These are phyloP conservation scores for Adelosebastes latens DNA, from an alignment of 2,797 vertebrate genomes.

Conservation along the genomic window DNA sequence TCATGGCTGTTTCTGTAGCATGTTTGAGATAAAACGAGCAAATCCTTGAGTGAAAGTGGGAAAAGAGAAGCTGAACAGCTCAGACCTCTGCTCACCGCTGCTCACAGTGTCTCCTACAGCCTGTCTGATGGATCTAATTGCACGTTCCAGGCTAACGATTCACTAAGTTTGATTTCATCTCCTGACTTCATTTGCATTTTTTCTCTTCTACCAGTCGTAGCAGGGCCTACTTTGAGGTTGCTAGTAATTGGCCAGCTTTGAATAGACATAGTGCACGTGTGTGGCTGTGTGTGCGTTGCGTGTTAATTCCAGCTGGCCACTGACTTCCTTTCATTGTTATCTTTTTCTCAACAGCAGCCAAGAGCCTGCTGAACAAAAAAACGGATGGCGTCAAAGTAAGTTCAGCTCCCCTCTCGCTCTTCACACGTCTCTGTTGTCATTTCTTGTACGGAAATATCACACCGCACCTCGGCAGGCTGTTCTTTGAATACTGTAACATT, in stretches of 20 bases:
- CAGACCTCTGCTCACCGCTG: neutral
- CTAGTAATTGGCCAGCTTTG: slow-evolving; percentile 28
- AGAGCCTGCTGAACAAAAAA: slow-evolving; percentile 93
- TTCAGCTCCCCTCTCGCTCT: slow-evolving; percentile 17
- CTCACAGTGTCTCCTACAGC: neutral
- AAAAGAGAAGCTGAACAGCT: neutral
- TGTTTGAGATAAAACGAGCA: neutral
- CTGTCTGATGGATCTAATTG: slow-evolving; percentile 13
- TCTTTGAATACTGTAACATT: neutral
- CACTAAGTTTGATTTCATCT: slow-evolving; percentile 35
- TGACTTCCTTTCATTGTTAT: slow-evolving; percentile 43
- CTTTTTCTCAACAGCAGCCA: slow-evolving; percentile 87
- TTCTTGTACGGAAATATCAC: neutral
- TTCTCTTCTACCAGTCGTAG: slow-evolving; percentile 31
- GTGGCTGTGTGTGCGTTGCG: neutral
- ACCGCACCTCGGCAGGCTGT: neutral
- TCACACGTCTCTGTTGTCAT: neutral
- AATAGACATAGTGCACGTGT: neutral
- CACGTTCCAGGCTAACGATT: slow-evolving; percentile 49
- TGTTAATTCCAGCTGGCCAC: slow-evolving; percentile 7
- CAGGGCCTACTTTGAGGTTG: slow-evolving; percentile 13
- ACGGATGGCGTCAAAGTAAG: slow-evolving; percentile 94
- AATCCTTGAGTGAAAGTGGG: neutral
- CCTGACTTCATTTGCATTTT: slow-evolving; percentile 49
- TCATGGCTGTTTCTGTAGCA: neutral